Base-by-base conservation (phyloP, 2,888 invertebrate species). In the Synergus itoensis region DNA sequence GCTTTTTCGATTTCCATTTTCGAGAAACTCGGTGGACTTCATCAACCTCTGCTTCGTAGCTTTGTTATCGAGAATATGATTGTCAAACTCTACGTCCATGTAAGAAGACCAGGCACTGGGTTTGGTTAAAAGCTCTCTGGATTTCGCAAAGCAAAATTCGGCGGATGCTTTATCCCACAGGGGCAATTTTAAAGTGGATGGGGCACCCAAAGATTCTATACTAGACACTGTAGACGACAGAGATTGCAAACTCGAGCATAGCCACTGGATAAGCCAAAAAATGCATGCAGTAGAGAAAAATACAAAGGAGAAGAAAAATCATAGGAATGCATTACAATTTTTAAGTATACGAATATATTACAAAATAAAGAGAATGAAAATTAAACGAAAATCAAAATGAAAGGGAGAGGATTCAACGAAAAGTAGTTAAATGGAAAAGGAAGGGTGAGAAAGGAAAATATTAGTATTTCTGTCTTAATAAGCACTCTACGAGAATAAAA, bases 131-230 rank as follows among this genome's bases (percentile, higher is more conserved):
- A 96, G 92, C 89, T 96, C 95, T 7, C 95, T 94, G 0, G 96
- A 96, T 87, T 95, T 95, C 57, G 95, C 95, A 87, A 96, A 96
- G 88, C 95, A 95, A 89, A 95, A 95, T 90, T 96, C 96, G 0
- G 95, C 95, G 14, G 95, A 95, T n/a, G 95, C 95, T 89, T 95
- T 95, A 90, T 96, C 96, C 94, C 95, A 96, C 18, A 95, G 91
- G 1, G 95, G 95, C 69, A 96, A 92, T 82, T 95, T 92, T 65
- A 93, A 83, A 0, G 93, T 93, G 11, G 92, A 92, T 5, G 92
- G 92, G 4, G 92, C 92, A 14, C 92, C 92, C n/a, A 93, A 88
- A 5, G 93, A 93, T 80, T 93, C 93, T 79, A 93, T 91, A 73
- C 92, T 92, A 62, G 93, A 93, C 41, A 92, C 93, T 11, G 92